A percentile compares a stretch with the other conserved stretches of the same genome.
Conservation (phyloP, 1,140 invertebrate species). For the Ceratina australensis region DNA sequence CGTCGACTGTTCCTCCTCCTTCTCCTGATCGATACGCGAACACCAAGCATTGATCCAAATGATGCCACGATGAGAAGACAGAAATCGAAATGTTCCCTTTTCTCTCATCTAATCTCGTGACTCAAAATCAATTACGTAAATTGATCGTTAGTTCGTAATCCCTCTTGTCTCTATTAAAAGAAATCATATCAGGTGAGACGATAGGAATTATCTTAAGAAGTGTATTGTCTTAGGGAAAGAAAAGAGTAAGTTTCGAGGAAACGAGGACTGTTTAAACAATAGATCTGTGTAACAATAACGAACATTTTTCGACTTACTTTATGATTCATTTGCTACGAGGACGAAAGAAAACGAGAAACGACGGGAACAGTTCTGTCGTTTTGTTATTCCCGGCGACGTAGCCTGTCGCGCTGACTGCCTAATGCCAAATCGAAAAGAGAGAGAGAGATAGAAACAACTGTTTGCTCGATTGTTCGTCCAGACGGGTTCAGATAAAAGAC, state of each 20-base stretch:
- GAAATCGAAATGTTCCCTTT: background rate
- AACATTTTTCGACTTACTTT: conserved; percentile 17
- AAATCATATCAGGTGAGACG: conserved; percentile 44
- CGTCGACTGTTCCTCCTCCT: too few species aligned
- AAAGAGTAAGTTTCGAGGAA: conserved; percentile 7
- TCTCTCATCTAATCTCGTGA: background rate
- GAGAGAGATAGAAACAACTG: background rate
- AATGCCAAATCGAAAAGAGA: conserved; percentile 74
- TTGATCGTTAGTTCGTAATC: background rate
- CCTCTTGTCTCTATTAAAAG: background rate
- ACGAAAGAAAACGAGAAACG: conserved; percentile 4
- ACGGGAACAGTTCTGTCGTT: conserved; percentile 1
- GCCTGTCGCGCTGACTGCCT: conserved; percentile 70
- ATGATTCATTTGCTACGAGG: conserved; percentile 17
- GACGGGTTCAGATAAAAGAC: background rate
- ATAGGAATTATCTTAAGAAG: conserved; percentile 18
- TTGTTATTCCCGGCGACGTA: conserved; percentile 56
- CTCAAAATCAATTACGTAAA: background rate
- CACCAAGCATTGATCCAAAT: background rate
- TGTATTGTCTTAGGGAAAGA: background rate
- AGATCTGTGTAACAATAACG: conserved; percentile 21
- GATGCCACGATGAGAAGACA: background rate
- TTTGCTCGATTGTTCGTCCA: too few species aligned
- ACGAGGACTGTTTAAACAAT: conserved; percentile 25
- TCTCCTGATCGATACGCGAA: background rate